These are phyloP conservation scores for Chymomyza amoena DNA, from an alignment of 2,888 invertebrate genomes.

Conservation along the genomic window DNA sequence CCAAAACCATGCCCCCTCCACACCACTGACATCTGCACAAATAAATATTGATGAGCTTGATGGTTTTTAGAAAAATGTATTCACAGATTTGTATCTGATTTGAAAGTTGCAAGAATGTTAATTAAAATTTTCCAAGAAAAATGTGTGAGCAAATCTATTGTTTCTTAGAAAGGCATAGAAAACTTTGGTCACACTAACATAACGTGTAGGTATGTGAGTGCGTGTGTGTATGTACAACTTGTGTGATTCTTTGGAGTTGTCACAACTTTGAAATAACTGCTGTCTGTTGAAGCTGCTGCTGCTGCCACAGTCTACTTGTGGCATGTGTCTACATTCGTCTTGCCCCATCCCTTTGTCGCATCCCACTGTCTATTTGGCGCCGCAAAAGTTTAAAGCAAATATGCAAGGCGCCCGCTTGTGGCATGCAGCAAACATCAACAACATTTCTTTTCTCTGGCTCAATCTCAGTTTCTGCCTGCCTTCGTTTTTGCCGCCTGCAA, in stretches of 20 bases:
- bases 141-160: slow-evolving; percentile 49
- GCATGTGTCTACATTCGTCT: slow-evolving; percentile 1
- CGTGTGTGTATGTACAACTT: slow-evolving; percentile 2
- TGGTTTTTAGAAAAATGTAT: neutral
- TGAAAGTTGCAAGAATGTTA: slow-evolving; percentile 54
- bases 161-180: slow-evolving; percentile 17
- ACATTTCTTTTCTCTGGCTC: slow-evolving; percentile 17
- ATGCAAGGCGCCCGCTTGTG: slow-evolving; percentile 63
- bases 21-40: neutral
- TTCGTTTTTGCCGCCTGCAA: neutral
- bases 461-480: neutral
- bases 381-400: slow-evolving; percentile 68
- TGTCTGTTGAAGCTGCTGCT: slow-evolving; percentile 34
- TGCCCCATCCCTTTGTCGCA: slow-evolving; percentile 11
- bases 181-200: slow-evolving; percentile 28
- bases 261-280: slow-evolving; percentile 60
- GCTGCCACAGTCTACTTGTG: slow-evolving; percentile 11
- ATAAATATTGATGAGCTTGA: neutral
- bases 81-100: slow-evolving; percentile 21
- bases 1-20: no score
- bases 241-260: slow-evolving; percentile 28
- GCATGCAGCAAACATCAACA: slow-evolving; percentile 72
- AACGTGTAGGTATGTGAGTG: slow-evolving; percentile 39
- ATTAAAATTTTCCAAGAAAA: slow-evolving; percentile 54
- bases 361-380: slow-evolving; percentile 34